Evolutionary conservation across 2,113 vertebrate genomes (phyloP).

Genomic region (Ciconia boyciana): DNA sequence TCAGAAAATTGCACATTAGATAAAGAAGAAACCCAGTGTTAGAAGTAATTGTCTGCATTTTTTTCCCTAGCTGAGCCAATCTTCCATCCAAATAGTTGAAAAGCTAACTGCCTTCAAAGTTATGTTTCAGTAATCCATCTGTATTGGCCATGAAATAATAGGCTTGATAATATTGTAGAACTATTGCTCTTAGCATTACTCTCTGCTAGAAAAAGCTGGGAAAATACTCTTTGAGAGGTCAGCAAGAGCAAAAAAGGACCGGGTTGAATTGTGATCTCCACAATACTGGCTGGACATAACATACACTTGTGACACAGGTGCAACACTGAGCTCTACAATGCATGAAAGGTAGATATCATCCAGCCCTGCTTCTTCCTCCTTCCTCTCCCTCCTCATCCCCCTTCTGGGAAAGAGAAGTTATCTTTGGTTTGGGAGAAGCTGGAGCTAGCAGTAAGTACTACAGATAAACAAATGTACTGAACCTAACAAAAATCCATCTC

Average conservation of each 20-base stretch:
- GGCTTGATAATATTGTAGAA: background rate
- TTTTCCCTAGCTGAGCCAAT: background rate
- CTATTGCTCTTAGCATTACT: background rate
- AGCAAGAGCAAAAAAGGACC: background rate
- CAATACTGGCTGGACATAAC: background rate
- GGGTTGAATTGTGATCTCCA: background rate
- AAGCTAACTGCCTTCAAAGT: slow-evolving; percentile 19
- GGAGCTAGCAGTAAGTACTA: background rate
- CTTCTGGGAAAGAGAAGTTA: background rate
- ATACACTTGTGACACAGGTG: background rate
- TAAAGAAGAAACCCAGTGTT: slow-evolving; percentile 26
- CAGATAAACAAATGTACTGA: background rate
- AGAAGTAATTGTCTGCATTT: slow-evolving; percentile 40
- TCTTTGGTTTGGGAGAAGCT: background rate
- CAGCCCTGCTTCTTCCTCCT: background rate
- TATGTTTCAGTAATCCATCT: background rate
- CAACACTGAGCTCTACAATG: background rate
- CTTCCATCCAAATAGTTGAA: slow-evolving; percentile 16
- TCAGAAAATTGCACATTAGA: slow-evolving; percentile 60
- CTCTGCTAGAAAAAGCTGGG: background rate
- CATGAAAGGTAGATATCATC: background rate
- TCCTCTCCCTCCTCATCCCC: background rate
- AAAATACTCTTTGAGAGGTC: background rate
- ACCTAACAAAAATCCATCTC: background rate
- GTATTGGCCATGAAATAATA: slow-evolving; percentile 17